Evolutionary conservation across 92 coral and sea anemone species (phyloP), one percentile per base, ranked within the genome.

Genomic region (Phenganax subtilis): DNA sequence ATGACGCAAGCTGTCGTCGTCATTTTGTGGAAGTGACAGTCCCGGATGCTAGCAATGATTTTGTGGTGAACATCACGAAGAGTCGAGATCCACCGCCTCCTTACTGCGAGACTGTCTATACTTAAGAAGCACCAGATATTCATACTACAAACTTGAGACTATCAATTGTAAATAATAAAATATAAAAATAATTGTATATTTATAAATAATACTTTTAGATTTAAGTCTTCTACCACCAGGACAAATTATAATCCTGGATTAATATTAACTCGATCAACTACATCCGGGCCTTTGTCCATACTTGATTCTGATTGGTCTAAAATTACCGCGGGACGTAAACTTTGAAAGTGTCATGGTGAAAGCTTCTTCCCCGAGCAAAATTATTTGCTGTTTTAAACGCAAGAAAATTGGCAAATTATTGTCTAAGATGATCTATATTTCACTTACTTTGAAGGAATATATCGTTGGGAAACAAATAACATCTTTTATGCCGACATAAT

Each of bases 71-170:
- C 30, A 79, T 79, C 15, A 79, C 83, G 29, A 79, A 79, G 30
- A 79, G 74, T 30, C 54, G 83, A 29, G 83, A 79, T 25, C 83
- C 83, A 52, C 83, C 83, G 6, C 83, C 83, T 8, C 73, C 83
- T 17, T 79, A 79, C 52, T 79, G 73, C 55, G 83, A 79, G 30
- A 79, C 83, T 51, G 83, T 65, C 51, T 79, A 79, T 51, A 79
- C 73, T 64, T 79, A 27, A 64, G 12, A 31, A 30, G 27, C 55
- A 9, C n/a, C 2, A 12, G 58, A 53, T 12, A 71, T 7, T 71
- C 17, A 17, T 8, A 61, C 7, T 61, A 5, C 8, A 14, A 3
- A 14, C 8, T 61, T 61, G 7, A 61, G 60, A 56, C 60, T 56
- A 56, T 7, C 60, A 2, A 10, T 56, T 56, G 60, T 56, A 56